Conservation (phyloP, 2,888 invertebrate genomes). For the Uropetala carovei region DNA sequence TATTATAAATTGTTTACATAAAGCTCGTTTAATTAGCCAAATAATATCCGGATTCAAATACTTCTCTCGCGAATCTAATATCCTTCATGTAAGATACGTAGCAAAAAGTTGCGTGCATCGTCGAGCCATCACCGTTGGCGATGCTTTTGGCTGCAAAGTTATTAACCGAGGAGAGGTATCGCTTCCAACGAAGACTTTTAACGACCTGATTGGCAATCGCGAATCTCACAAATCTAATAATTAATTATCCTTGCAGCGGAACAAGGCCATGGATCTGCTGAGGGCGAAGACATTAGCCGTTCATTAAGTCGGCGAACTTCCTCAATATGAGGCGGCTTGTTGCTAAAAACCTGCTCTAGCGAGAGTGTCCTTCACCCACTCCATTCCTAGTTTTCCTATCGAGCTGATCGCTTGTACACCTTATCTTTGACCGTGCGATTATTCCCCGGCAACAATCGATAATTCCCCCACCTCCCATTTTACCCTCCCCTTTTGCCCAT, state of each 20-base stretch:
- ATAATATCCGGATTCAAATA: no score
- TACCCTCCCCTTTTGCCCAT: no score
- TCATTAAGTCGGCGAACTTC: constrained; percentile 20
- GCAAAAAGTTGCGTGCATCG: no score
- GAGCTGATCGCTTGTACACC: background rate
- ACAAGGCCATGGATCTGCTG: background rate
- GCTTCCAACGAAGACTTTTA: background rate
- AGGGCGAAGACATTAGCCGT: background rate
- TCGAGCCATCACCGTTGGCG: no score
- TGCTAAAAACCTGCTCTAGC: background rate
- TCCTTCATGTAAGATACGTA: no score
- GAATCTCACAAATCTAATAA: background rate
- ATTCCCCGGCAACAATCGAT: background rate
- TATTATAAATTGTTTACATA: no score
- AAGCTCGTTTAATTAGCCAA: no score
- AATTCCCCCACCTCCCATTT: background rate
- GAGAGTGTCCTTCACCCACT: no score
- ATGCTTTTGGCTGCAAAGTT: background rate
- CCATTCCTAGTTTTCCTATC: no score
- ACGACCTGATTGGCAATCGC: constrained; percentile 2
- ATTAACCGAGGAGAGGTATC: background rate
- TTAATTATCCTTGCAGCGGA: background rate
- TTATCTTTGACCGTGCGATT: background rate
- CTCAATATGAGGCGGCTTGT: constrained; percentile 13
- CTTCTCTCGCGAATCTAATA: no score